These are phyloP conservation scores for Australoheros facetus DNA, from an alignment of 2,797 vertebrate species.

Conservation along the genomic window DNA sequence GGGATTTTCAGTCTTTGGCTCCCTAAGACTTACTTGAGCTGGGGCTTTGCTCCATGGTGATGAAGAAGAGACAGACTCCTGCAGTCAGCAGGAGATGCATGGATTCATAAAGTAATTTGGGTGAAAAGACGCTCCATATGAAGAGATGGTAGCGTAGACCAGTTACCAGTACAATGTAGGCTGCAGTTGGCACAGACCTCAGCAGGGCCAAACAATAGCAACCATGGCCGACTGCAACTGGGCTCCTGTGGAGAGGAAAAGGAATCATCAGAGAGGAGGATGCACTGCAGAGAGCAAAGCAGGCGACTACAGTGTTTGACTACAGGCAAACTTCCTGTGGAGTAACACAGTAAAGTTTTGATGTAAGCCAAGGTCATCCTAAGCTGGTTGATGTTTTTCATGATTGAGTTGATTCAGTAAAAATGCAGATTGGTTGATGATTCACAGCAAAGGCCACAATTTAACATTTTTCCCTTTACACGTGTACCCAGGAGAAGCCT, in stretches of 20 bases:
- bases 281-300: conserved; percentile 1
- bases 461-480: conserved; percentile 16
- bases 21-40: conserved; percentile 45
- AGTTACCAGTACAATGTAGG: conserved; percentile 89
- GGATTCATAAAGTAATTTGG: conserved; percentile 94
- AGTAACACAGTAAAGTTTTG: neutral
- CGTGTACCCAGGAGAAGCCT: conserved; percentile 18
- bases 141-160: conserved; percentile 93
- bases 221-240: conserved; percentile 84
- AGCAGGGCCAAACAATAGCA: conserved; percentile 92
- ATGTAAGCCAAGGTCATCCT: conserved; percentile 24
- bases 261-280: conserved; percentile 43
- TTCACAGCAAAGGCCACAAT: conserved; percentile 4
- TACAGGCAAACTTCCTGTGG: neutral
- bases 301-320: neutral
- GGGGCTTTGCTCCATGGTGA: conserved; percentile 85
- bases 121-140: conserved; percentile 98
- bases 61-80: conserved; percentile 85
- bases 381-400: conserved; percentile 13
- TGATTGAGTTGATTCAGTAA: conserved; percentile 3
- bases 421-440: conserved; percentile 26
- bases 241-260: conserved; percentile 75
- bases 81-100: conserved; percentile 88
- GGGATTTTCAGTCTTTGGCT: neutral
- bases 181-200: conserved; percentile 84